These are phyloP conservation scores for Biston betularia DNA, from an alignment of 2,888 invertebrate genomes.

Conservation along the genomic window DNA sequence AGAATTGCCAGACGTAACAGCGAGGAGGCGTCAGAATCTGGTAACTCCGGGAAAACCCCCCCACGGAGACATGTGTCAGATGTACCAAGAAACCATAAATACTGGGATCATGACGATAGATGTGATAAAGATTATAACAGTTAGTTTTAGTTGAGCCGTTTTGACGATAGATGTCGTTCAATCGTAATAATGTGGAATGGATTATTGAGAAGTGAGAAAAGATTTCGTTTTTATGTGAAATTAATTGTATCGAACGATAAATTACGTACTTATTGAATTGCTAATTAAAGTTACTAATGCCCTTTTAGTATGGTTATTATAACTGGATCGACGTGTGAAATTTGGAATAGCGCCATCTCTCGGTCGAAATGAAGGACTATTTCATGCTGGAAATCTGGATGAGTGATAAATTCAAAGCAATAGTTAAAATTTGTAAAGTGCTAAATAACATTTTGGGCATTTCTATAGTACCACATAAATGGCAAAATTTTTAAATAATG, in stretches of 20 bases:
- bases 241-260: neutral
- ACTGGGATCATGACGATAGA: constrained; percentile 81
- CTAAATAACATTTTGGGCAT: constrained; percentile 9
- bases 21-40: constrained; percentile 48
- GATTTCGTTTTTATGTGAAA: constrained; percentile 1
- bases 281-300: neutral
- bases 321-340: neutral
- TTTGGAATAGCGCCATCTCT: constrained; percentile 27
- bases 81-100: constrained; percentile 76
- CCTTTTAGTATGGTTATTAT: neutral
- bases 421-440: constrained; percentile 33
- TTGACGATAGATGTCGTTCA: constrained; percentile 26
- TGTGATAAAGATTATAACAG: constrained; percentile 80
- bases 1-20: constrained; percentile 63
- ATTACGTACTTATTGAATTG: neutral
- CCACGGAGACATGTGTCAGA: constrained; percentile 71
- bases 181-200: constrained; percentile 1
- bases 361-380: constrained; percentile 12
- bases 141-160: constrained; percentile 57
- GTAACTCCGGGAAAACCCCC: constrained; percentile 55
- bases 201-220: constrained; percentile 2
- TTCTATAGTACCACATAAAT: constrained; percentile 15
- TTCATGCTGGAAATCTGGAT: constrained; percentile 25
- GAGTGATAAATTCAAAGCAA: constrained; percentile 21
- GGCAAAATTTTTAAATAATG: constrained; percentile 11